Evolutionary conservation across 2,113 vertebrate genomes (phyloP).

Genomic region (Tylochromis polylepis): DNA sequence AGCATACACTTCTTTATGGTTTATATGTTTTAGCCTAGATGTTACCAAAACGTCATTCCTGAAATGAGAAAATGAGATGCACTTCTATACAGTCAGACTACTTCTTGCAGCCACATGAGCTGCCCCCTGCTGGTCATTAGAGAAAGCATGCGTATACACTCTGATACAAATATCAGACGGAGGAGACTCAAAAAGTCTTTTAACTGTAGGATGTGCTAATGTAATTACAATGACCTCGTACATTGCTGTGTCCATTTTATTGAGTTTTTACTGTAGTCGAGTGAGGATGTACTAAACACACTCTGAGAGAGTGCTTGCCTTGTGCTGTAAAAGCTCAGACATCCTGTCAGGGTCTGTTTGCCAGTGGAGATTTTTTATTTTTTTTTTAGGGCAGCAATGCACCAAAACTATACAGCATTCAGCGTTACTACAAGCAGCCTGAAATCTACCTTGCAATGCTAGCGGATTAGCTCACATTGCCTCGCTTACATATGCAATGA

Average conservation of each 20-base stretch:
- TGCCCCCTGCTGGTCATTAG: neutral
- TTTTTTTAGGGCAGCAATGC: conserved; percentile 30
- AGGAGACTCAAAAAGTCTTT: neutral
- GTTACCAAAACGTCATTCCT: fast-evolving
- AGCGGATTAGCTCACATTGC: conserved; percentile 60
- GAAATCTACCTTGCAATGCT: conserved; percentile 61
- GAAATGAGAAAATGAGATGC: neutral
- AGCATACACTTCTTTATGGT: fast-evolving
- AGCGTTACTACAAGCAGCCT: conserved; percentile 47
- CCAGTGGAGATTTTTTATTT: conserved; percentile 15
- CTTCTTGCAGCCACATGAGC: neutral
- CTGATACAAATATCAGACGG: neutral
- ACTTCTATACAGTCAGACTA: neutral
- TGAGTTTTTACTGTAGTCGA: neutral
- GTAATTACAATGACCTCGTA: neutral
- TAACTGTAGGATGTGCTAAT: neutral
- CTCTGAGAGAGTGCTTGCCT: neutral
- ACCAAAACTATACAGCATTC: conserved; percentile 31
- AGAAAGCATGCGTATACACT: neutral
- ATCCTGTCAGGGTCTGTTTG: neutral
- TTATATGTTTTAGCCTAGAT: neutral
- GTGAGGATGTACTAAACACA: neutral
- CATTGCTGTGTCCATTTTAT: neutral
- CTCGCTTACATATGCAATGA: conserved; percentile 67
- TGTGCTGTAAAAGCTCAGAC: conserved; percentile 18